phyloP scores from a whole-genome alignment of 2,888 invertebrate species.

The Drosophila melanocephala region DNA sequence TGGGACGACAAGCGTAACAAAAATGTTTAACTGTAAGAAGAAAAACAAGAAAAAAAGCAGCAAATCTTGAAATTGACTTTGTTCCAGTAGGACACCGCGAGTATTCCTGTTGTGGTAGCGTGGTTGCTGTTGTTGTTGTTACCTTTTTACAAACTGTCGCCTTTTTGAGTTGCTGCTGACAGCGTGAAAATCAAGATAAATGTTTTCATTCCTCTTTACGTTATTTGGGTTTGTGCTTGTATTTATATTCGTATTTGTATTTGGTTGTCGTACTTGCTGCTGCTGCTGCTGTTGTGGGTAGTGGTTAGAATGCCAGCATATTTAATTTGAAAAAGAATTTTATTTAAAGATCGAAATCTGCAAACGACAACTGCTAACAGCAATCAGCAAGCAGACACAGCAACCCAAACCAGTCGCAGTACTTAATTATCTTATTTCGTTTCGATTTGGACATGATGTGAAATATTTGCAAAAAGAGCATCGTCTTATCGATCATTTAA shows the following conservation, averaged over 20 bases:
- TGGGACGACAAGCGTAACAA: constrained; percentile 60
- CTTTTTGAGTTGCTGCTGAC: constrained; percentile 79
- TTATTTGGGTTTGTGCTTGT: constrained; percentile 8
- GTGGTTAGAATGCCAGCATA: constrained; percentile 31
- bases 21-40: constrained; percentile 70
- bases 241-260: constrained; percentile 1
- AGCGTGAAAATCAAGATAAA: constrained; percentile 82
- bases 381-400: background rate
- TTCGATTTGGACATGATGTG: too few relatives aligned
- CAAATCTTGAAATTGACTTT: constrained; percentile 70
- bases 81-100: constrained; percentile 41
- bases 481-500: background rate
- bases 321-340: constrained; percentile 41
- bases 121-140: constrained; percentile 39
- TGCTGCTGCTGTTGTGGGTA: background rate
- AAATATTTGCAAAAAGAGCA: background rate
- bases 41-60: constrained; percentile 29
- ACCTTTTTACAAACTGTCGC: constrained; percentile 80
- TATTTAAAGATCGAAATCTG: constrained; percentile 48
- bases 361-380: constrained; percentile 17
- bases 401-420: background rate
- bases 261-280: background rate
- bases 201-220: constrained; percentile 56
- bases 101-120: constrained; percentile 28
- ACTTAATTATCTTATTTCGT: constrained; percentile 8